Percentiles rank a stretch among this genome's conserved stretches.
phyloP scores from a whole-genome alignment of 2,888 invertebrate genomes.

The Pseudococcus viburni region DNA sequence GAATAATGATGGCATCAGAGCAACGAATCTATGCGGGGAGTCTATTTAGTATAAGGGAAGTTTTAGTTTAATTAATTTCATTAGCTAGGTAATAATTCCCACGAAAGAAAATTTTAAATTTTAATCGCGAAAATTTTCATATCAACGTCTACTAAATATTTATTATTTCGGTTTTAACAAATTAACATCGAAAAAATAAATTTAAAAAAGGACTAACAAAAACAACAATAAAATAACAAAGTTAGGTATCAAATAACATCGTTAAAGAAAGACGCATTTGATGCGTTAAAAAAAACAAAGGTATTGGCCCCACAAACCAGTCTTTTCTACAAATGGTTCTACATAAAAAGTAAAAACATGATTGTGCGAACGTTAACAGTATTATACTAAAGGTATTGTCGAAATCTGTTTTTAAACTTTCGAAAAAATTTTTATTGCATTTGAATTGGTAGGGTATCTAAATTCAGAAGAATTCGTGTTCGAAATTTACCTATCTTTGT shows the following conservation, averaged over 20 bases:
- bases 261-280: constrained; percentile 50
- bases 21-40: background rate
- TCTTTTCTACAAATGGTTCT: constrained; percentile 45
- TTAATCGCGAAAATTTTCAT: background rate
- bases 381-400: constrained; percentile 13
- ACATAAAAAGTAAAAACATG: constrained; percentile 47
- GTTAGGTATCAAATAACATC: constrained; percentile 47
- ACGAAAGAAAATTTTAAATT: background rate
- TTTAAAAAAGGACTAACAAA: constrained; percentile 36
- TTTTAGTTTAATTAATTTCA: too few relatives aligned
- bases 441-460: background rate
- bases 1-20: background rate
- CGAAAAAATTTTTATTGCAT: background rate
- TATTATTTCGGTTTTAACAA: background rate
- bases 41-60: background rate
- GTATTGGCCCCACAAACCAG: constrained; percentile 64
- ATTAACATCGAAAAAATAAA: constrained; percentile 36
- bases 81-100: background rate
- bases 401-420: background rate
- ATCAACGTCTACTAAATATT: background rate
- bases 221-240: constrained; percentile 53
- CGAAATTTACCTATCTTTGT: background rate
- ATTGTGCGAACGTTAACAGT: constrained; percentile 42
- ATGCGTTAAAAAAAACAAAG: constrained; percentile 46
- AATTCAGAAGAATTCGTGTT: background rate